Evolutionary conservation across 1,140 invertebrate genomes (phyloP).

Genomic region (Calliopsis andreniformis): DNA sequence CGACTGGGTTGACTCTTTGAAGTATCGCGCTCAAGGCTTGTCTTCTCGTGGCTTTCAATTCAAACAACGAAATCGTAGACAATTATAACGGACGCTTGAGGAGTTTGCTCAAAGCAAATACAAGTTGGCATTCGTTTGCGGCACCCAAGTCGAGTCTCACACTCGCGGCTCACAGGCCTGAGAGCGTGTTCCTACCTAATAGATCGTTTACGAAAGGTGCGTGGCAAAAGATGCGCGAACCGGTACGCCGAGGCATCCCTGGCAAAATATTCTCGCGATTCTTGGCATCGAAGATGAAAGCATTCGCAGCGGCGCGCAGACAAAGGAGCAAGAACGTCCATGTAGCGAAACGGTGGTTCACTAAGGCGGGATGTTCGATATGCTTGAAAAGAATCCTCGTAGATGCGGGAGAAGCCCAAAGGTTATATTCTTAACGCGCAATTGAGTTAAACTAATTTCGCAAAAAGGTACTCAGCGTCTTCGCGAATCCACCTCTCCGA

Average conservation of each 20-base stretch:
- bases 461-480: background rate
- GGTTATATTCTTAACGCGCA: slow-evolving; percentile 6
- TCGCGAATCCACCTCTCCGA: background rate
- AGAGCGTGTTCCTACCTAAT: too few species aligned
- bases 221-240: background rate
- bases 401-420: too few species aligned
- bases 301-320: background rate
- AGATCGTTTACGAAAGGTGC: too few species aligned
- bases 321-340: background rate
- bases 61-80: too few species aligned
- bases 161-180: too few species aligned
- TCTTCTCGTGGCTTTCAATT: background rate
- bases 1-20: background rate
- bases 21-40: background rate
- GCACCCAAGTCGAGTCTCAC: too few species aligned
- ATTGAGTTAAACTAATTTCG: background rate
- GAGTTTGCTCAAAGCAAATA: too few species aligned
- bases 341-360: background rate
- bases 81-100: background rate
- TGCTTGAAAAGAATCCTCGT: background rate
- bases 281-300: background rate
- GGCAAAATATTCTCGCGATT: background rate
- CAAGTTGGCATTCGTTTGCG: too few species aligned
- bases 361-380: background rate
- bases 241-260: background rate